Evolutionary conservation across 2,113 vertebrate species (phyloP), one percentile per base, ranked within the genome.

Genomic region (Cryptoleucopteryx plumbea): DNA sequence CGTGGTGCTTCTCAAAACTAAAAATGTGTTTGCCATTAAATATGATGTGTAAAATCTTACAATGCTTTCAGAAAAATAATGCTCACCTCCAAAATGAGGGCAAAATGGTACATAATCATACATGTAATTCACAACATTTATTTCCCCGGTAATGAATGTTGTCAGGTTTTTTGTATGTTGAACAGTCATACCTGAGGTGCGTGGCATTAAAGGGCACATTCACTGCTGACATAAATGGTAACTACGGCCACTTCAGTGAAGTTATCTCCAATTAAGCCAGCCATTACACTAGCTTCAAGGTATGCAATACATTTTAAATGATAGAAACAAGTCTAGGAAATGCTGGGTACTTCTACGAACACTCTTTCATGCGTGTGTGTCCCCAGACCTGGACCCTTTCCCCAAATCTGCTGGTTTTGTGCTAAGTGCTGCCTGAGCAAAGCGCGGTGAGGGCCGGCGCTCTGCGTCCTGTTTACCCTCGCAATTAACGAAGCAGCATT

Each of bases 11-110:
- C 83, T 62, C 77, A 53, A 65, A 90, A 43, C 78, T 55, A 34
- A 91, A 97, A 97, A 96, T 82, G 89, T 91, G 91, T 87, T 97
- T 97, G 83, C 74, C 42, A 93, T 93, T 96, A 97, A 93, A 73
- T 72, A 58, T 75, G 85, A 95, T 47, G 75, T 74, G 66, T 59
- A 91, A 95, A 94, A 94, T 82, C 91, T 71, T 83, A 93, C 61
- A 91, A 91, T 87, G 77, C 73, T 88, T 96, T 95, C 86, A 96
- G 70, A 95, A 88, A 75, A 95, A 86, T 65, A 93, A 86, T 0
- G 2, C 14, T 90, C 63, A 62, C 45, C 62, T 80, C 70, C 73
- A 91, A 96, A 91, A 95, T 80, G 91, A 91, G 71, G 82, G 78
- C 81, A 5, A 95, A 96, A 96, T 92, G 74, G 81, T 93, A 25